Conservation (phyloP, 2,113 vertebrate species). For the Malaclemys terrapin region DNA sequence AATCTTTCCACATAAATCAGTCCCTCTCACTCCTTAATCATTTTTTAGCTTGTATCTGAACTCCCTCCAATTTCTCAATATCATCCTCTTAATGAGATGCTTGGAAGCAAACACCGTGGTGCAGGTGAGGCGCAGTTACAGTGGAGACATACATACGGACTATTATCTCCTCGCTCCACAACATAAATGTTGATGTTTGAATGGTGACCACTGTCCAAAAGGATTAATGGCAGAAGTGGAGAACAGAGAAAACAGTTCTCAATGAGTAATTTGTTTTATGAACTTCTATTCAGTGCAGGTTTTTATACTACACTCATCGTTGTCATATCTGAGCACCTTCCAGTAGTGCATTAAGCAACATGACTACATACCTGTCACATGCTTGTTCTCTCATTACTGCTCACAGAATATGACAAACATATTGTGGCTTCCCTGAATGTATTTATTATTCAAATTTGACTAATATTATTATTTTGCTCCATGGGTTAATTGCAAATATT, state of each 20-base stretch:
- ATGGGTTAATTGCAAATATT: background rate
- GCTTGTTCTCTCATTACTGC: background rate
- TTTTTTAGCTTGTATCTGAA: background rate
- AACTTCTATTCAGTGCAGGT: background rate
- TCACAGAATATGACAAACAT: background rate
- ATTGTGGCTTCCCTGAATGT: background rate
- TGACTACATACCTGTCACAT: background rate
- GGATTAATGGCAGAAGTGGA: background rate
- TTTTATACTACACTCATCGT: background rate
- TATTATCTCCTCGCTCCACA: background rate
- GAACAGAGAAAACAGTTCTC: background rate
- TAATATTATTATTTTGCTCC: background rate
- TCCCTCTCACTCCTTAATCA: background rate
- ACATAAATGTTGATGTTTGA: background rate
- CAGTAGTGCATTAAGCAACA: background rate
- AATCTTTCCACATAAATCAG: background rate
- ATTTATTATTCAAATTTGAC: background rate
- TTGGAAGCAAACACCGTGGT: background rate
- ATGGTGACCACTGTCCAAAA: background rate
- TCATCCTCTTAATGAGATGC: background rate
- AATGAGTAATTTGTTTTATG: background rate
- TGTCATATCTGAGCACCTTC: background rate
- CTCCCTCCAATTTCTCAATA: background rate
- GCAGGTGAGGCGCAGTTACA: background rate
- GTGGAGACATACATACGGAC: background rate